These are phyloP conservation scores for Orius insidiosus DNA, from an alignment of 1,140 invertebrate species.

Conservation along the genomic window DNA sequence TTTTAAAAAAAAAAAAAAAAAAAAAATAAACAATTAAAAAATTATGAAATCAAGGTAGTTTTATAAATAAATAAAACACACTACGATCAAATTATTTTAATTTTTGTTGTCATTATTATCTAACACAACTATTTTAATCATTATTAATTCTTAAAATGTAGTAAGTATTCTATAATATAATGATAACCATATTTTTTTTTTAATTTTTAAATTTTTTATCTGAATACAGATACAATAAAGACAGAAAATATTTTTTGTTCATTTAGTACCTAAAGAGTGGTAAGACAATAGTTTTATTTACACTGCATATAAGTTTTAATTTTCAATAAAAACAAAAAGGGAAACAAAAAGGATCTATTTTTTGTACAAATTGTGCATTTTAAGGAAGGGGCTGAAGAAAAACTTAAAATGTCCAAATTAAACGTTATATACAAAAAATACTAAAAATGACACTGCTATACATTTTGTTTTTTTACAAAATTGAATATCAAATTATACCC, in stretches of 20 bases:
- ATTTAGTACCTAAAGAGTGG: not conserved
- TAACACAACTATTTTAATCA: slow-evolving; percentile 11
- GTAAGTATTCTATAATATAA: slow-evolving; percentile 8
- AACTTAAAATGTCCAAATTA: too few relatives aligned
- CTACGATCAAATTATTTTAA: slow-evolving; percentile 6
- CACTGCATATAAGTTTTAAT: not conserved
- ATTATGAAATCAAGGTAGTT: not conserved
- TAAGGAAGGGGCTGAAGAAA: too few relatives aligned
- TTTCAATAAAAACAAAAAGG: not conserved
- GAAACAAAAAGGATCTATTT: not conserved
- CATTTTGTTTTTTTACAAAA: too few relatives aligned
- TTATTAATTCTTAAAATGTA: slow-evolving; percentile 10
- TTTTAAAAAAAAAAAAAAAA: too few relatives aligned
- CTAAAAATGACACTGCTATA: too few relatives aligned
- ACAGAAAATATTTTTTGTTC: not conserved
- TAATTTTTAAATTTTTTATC: not conserved
- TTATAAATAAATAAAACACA: not conserved
- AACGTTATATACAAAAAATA: too few relatives aligned
- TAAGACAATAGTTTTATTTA: not conserved
- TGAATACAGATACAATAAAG: slow-evolving; percentile 2
- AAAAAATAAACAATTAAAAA: not conserved
- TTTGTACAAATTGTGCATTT: too few relatives aligned
- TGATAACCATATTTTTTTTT: slow-evolving; percentile 5
- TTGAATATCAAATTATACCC: too few relatives aligned
- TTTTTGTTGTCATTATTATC: slow-evolving; percentile 8